These are phyloP conservation scores for Coluber constrictor DNA, from an alignment of 2,797 vertebrate species.

Conservation along the genomic window DNA sequence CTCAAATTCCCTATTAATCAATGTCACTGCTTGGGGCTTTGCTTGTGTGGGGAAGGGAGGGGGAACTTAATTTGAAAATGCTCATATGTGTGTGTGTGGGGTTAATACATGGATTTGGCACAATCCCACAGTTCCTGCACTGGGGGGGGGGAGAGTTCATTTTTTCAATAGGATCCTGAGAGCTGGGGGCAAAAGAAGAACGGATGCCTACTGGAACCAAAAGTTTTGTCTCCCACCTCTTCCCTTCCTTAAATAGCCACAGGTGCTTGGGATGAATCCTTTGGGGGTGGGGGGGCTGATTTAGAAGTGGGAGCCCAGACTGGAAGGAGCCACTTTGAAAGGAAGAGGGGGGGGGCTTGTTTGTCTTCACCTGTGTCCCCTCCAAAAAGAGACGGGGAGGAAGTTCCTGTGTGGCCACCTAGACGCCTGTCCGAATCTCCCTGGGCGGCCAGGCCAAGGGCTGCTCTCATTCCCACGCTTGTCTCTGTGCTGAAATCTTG, in stretches of 20 bases:
- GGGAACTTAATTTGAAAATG: background rate
- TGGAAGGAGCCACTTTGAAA: background rate
- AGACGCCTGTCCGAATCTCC: background rate
- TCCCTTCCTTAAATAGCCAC: background rate
- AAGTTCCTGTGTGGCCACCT: no score
- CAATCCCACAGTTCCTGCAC: background rate
- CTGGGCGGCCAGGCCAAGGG: accelerated
- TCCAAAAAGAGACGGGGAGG: background rate
- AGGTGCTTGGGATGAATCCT: background rate
- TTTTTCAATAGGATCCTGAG: background rate
- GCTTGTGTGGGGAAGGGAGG: background rate
- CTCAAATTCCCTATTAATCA: background rate
- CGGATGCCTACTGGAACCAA: background rate
- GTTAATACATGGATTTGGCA: background rate
- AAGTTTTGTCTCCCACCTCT: background rate
- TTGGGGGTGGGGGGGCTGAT: background rate
- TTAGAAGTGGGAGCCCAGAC: background rate
- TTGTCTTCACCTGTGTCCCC: background rate
- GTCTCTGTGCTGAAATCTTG: no score
- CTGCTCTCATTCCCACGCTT: background rate
- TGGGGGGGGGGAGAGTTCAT: no score
- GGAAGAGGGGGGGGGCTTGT: background rate
- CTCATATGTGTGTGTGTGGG: background rate
- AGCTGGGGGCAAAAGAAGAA: background rate
- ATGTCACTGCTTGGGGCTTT: background rate